These are phyloP conservation scores for Polyergus mexicanus DNA, from an alignment of 1,140 invertebrate species.

Conservation along the genomic window DNA sequence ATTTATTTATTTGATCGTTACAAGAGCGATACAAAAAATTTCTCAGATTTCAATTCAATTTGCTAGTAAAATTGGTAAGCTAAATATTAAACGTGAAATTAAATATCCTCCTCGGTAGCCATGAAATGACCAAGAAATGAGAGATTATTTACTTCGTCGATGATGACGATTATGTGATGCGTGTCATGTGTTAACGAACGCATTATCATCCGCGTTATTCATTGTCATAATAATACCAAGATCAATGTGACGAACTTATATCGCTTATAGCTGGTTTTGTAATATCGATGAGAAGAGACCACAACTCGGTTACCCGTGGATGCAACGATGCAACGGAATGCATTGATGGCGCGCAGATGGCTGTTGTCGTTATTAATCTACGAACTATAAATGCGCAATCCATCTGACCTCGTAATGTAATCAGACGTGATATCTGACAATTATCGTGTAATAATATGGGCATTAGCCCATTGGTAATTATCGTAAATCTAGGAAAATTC, in stretches of 20 bases:
- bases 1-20: not conserved
- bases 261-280: constrained; percentile 51
- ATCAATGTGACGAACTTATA: constrained; percentile 28
- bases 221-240: constrained; percentile 50
- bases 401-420: constrained; percentile 28
- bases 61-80: constrained; percentile 19
- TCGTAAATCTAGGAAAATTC: not conserved
- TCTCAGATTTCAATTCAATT: not conserved
- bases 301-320: constrained; percentile 24
- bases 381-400: constrained; percentile 41
- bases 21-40: not conserved
- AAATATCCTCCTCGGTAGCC: not conserved
- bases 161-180: constrained; percentile 29
- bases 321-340: constrained; percentile 51
- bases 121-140: constrained; percentile 4
- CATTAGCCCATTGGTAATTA: not conserved
- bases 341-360: constrained; percentile 32
- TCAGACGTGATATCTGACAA: constrained; percentile 19
- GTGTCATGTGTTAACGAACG: constrained; percentile 19
- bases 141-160: constrained; percentile 26
- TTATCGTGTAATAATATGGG: constrained; percentile 37
- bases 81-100: not conserved
- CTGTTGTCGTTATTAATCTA: constrained; percentile 50
- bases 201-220: constrained; percentile 15
- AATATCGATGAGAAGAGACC: constrained; percentile 43